Conservation (phyloP, 2,113 vertebrate species). For the Scortum barcoo region DNA sequence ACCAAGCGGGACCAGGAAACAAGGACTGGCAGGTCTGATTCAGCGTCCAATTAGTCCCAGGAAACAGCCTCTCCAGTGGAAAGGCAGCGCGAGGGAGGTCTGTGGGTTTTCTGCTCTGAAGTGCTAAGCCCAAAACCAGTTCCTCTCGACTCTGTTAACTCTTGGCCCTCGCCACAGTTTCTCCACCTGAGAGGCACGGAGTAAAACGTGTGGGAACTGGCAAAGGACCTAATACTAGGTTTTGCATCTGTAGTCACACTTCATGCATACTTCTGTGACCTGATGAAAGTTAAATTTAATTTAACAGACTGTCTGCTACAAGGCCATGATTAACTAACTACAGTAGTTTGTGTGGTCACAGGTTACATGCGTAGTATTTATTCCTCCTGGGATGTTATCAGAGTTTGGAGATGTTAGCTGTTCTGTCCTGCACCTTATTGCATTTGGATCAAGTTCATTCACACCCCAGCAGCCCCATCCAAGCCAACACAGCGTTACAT, state of each 20-base stretch:
- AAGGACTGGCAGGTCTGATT: conserved; percentile 70
- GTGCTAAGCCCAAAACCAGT: conserved; percentile 50
- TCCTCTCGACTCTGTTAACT: conserved; percentile 25
- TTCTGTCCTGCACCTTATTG: neutral
- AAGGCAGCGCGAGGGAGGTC: conserved; percentile 53
- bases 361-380: too few relatives aligned
- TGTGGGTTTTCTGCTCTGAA: conserved; percentile 46
- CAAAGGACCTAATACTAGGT: neutral
- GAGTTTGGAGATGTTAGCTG: neutral
- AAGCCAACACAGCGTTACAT: neutral
- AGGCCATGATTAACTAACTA: too few relatives aligned
- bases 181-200: conserved; percentile 1
- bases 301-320: neutral
- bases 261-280: neutral
- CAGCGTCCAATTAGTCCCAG: conserved; percentile 64
- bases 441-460: neutral
- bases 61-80: conserved; percentile 62
- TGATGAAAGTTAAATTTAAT: neutral
- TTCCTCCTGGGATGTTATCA: neutral
- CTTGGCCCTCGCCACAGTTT: conserved; percentile 13
- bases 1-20: conserved; percentile 74
- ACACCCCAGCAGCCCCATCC: neutral
- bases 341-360: too few relatives aligned
- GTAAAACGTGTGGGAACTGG: neutral
- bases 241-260: neutral